Conservation (phyloP, 2,113 vertebrate genomes). For the Microtus richardsoni region DNA sequence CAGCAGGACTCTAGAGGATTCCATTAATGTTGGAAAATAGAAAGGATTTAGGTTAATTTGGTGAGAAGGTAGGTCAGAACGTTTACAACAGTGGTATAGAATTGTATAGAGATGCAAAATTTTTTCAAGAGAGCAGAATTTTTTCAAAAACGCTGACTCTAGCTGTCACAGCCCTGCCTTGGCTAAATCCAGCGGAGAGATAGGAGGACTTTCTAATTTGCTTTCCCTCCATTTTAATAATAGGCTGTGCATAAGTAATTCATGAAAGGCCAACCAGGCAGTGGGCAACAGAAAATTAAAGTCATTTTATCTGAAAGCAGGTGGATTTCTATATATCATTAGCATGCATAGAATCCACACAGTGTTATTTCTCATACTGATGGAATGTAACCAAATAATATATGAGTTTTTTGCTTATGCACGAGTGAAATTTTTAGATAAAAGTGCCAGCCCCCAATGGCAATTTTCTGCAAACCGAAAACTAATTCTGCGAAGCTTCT, state of each 20-base stretch:
- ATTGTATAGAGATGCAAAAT: constrained; percentile 93
- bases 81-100: constrained; percentile 94
- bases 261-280: constrained; percentile 99
- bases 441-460: constrained; percentile 95
- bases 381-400: constrained; percentile 99
- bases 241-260: constrained; percentile 99
- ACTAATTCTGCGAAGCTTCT: constrained; percentile 99
- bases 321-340: constrained; percentile 99
- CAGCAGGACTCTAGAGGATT: constrained; percentile 96
- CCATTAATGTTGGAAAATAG: constrained; percentile 97
- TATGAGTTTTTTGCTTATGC: constrained; percentile 99
- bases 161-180: constrained; percentile 95
- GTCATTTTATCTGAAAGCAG: constrained; percentile 99
- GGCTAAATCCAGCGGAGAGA: constrained; percentile 99
- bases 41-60: constrained; percentile 99
- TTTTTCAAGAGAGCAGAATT: constrained; percentile 93
- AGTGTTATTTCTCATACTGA: constrained; percentile 99
- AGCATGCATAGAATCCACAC: constrained; percentile 99
- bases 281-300: constrained; percentile 99
- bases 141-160: constrained; percentile 97
- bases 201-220: constrained; percentile 99
- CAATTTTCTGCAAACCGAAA: constrained; percentile 99
- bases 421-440: constrained; percentile 99
- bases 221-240: constrained; percentile 99
- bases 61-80: constrained; percentile 98